Conservation (phyloP, 53 echinoderm and acorn worm genomes). For the Paelopatides confundens region DNA sequence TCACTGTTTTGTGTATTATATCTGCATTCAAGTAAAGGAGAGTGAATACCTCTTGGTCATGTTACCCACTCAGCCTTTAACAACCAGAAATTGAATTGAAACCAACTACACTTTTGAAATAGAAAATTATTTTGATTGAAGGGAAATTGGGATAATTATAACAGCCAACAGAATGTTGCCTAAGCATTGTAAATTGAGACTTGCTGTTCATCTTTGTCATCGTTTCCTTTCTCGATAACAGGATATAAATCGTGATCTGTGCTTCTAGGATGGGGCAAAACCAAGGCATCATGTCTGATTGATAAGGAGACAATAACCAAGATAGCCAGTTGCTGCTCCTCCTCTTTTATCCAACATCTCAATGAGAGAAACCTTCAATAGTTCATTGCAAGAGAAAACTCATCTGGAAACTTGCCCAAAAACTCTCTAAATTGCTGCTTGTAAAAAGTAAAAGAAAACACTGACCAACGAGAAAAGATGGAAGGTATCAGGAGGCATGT, state of each 20-base stretch:
- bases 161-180: constrained; percentile 7
- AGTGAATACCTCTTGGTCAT: no score
- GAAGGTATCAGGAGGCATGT: neutral
- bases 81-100: no score
- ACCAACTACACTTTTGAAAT: no score
- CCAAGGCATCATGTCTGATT: constrained; percentile 24
- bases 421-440: neutral
- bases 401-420: neutral
- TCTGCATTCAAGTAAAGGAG: no score
- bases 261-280: constrained; percentile 38
- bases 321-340: neutral
- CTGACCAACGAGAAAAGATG: neutral
- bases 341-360: neutral
- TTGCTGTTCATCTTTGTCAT: constrained; percentile 9
- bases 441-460: neutral
- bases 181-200: neutral
- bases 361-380: neutral
- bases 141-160: no score
- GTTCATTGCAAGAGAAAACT: neutral
- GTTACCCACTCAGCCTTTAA: no score
- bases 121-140: no score
- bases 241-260: constrained; percentile 7
- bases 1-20: no score
- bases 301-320: neutral
- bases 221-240: neutral